phyloP scores from a whole-genome alignment of 2,888 invertebrate species.

The Pandemis corylana region DNA sequence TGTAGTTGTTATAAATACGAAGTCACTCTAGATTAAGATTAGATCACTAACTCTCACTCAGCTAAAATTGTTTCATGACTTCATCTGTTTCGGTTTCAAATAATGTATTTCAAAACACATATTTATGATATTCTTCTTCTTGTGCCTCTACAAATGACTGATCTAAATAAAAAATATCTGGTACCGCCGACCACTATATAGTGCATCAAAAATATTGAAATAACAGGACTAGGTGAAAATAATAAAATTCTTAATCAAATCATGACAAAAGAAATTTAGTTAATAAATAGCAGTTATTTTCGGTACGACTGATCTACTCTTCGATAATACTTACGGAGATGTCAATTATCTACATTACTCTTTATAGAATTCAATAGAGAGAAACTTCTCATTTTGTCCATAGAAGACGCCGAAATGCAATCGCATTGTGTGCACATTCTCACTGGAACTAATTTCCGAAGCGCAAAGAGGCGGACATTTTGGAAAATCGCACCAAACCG shows the following conservation, averaged over 20 bases:
- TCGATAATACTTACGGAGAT: too few relatives aligned
- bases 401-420: neutral
- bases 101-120: too few relatives aligned
- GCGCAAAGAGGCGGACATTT: constrained; percentile 22
- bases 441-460: constrained; percentile 36
- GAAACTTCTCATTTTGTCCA: neutral
- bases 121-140: too few relatives aligned
- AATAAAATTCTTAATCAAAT: neutral
- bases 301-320: too few relatives aligned
- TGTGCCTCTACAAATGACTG: too few relatives aligned
- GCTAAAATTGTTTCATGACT: neutral
- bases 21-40: neutral
- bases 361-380: neutral
- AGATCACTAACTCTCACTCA: too few relatives aligned
- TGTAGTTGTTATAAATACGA: neutral
- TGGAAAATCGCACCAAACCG: constrained; percentile 1
- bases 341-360: too few relatives aligned
- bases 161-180: too few relatives aligned
- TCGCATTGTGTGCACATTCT: neutral
- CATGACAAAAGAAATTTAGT: neutral
- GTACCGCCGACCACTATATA: too few relatives aligned
- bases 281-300: too few relatives aligned
- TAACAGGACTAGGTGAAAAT: too few relatives aligned
- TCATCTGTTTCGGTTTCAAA: neutral
- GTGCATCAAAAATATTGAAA: too few relatives aligned